Base-by-base conservation (phyloP, 2,113 vertebrate species). In the Spheniscus mendiculus region DNA sequence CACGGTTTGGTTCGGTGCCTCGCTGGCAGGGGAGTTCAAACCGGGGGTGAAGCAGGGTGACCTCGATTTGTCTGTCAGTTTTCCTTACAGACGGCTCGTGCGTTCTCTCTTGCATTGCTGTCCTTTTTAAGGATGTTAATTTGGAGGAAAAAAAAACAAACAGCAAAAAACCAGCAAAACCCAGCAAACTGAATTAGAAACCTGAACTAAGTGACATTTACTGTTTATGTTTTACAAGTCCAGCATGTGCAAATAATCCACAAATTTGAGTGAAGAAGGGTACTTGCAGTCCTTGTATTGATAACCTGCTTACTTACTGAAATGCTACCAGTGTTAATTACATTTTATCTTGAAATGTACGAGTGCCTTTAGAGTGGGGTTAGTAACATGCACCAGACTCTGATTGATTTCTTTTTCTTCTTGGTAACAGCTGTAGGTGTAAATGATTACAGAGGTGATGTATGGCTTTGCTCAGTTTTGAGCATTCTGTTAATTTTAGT, bases 181-280 rank as follows among this genome's bases (percentile, higher is more conserved):
- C 8, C 25, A 59, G 12, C 11, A 56, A 76, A 52, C 12, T 45
- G 12, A 45, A 47, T 77, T 34, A 69, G 34, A 71, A 89, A 82
- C 83, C 40, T 93, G 76, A 95, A 59, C 71, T 89, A 77, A 71
- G 73, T 93, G 93, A 69, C 32, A 44, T 73, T 56, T 69, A 47
- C 23, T 76, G 13, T 27, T 5, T 56, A 2, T 73, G 27, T 72
- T 87, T 87, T 88, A 62, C 67, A 71, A 91, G 90, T 90, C 65
- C 79, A 96, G 67, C 82, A 87, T 86, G 93, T 97, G 73, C 49
- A 93, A 91, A 83, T 92, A 96, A 71, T 92, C 87, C 49, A 85
- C 29, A 78, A 65, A 30, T 97, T 34, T 78, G 81, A 72, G 72
- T 83, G 61, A 90, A 82, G 42, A 62, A 76, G n/a, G 34, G 36